Percentiles rank a stretch among this genome's conserved stretches.
These are phyloP conservation scores for Hydropotes inermis DNA, from an alignment of 2,113 vertebrate species.

Conservation along the genomic window DNA sequence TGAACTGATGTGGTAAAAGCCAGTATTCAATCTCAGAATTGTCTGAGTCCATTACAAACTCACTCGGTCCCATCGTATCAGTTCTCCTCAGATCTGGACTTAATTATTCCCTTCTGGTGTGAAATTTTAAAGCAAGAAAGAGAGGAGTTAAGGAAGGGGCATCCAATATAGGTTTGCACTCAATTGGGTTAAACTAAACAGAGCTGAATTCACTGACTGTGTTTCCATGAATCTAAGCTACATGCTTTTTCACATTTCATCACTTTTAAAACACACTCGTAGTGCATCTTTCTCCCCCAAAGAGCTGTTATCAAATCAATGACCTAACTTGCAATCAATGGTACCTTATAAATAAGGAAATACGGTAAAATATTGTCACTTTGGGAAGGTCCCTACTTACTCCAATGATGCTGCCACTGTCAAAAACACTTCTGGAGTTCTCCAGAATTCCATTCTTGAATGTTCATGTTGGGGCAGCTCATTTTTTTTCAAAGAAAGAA, in stretches of 20 bases:
- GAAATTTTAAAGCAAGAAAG: background rate
- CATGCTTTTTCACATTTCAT: background rate
- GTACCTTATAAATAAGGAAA: constrained; percentile 24
- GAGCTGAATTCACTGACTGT: background rate
- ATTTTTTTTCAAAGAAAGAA: background rate
- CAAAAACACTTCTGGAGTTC: background rate
- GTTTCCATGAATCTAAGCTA: background rate
- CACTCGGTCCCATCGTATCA: background rate
- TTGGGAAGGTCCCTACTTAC: background rate
- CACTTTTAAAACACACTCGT: background rate
- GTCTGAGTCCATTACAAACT: background rate
- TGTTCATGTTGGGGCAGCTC: background rate
- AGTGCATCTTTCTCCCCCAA: background rate
- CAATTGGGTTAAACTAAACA: background rate
- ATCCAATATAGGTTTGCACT: background rate
- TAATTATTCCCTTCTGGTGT: constrained; percentile 38
- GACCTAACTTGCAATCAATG: background rate
- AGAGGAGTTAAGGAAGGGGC: background rate
- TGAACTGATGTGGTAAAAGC: background rate
- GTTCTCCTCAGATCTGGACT: background rate
- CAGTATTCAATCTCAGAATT: background rate
- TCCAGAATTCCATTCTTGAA: background rate
- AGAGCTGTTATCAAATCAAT: constrained; percentile 40
- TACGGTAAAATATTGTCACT: background rate
- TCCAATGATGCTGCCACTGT: background rate